phyloP scores from a whole-genome alignment of 2,797 vertebrate genomes.

The Lycodopsis pacificus region DNA sequence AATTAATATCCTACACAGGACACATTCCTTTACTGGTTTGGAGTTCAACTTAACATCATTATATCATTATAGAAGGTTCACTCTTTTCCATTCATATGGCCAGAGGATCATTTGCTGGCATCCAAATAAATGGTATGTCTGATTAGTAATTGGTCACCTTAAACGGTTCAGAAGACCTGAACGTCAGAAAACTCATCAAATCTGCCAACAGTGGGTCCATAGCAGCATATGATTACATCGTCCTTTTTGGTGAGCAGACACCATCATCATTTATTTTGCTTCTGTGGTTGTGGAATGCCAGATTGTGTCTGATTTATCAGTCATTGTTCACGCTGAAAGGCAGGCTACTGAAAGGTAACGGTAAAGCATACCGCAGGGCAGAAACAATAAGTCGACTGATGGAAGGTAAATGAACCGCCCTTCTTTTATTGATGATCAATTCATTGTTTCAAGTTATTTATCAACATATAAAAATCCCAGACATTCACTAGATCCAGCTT shows the following conservation, averaged over 20 bases:
- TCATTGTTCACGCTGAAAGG: slow-evolving; percentile 1
- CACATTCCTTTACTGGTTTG: too few relatives aligned
- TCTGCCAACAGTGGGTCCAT: neutral
- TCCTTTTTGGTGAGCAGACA: slow-evolving; percentile 12
- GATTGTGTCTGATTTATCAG: slow-evolving; percentile 16
- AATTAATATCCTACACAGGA: slow-evolving; percentile 9
- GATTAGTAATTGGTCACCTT: slow-evolving; percentile 55
- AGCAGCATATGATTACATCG: neutral
- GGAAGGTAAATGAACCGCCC: too few relatives aligned
- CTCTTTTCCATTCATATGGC: slow-evolving; percentile 39
- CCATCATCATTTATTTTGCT: neutral
- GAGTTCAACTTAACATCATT: neutral
- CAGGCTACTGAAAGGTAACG: neutral
- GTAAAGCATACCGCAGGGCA: neutral
- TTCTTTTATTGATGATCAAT: too few relatives aligned
- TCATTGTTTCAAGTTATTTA: too few relatives aligned
- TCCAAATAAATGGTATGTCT: slow-evolving; percentile 61
- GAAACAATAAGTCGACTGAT: neutral
- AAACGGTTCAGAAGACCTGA: slow-evolving; percentile 37
- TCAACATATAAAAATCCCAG: too few relatives aligned
- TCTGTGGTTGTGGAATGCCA: slow-evolving; percentile 17
- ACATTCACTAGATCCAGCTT: too few relatives aligned
- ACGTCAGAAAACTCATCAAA: slow-evolving; percentile 19
- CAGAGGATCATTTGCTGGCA: slow-evolving; percentile 53
- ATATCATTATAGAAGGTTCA: slow-evolving; percentile 33